Conservation (phyloP, 1,140 invertebrate genomes). For the Melipona quadrifasciata region DNA sequence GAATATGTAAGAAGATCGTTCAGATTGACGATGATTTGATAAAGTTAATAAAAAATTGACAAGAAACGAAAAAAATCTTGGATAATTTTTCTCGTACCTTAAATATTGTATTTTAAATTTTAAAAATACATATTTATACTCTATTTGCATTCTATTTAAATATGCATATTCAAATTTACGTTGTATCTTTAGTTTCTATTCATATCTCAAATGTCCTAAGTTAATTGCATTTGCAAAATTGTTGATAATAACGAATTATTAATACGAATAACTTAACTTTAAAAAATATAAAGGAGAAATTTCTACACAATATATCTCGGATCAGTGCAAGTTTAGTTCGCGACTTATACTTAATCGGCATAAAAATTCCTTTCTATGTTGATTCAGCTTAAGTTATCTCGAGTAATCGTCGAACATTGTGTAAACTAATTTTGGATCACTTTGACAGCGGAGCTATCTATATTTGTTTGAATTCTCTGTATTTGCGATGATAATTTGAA, state of each 20-base stretch:
- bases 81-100: too few relatives aligned
- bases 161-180: too few relatives aligned
- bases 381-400: neutral
- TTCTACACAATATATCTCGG: rapidly evolving
- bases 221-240: too few relatives aligned
- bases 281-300: neutral
- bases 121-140: too few relatives aligned
- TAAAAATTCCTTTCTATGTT: neutral
- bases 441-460: neutral
- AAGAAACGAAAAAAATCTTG: too few relatives aligned
- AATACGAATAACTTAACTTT: neutral
- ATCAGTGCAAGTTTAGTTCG: neutral
- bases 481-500: slow-evolving; percentile 14
- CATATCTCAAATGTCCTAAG: too few relatives aligned
- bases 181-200: too few relatives aligned
- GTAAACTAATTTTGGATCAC: neutral
- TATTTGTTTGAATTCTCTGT: neutral
- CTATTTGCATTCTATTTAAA: too few relatives aligned
- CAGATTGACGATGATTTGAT: too few relatives aligned
- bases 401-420: neutral
- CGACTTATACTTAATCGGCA: neutral
- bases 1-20: neutral
- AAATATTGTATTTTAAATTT: too few relatives aligned
- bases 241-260: too few relatives aligned
- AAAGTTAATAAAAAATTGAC: too few relatives aligned